Evolutionary conservation across 37 sponge, comb jelly and placozoan genomes (phyloP), one percentile per base, ranked within the genome.

Genomic region (Oscarella lobularis): DNA sequence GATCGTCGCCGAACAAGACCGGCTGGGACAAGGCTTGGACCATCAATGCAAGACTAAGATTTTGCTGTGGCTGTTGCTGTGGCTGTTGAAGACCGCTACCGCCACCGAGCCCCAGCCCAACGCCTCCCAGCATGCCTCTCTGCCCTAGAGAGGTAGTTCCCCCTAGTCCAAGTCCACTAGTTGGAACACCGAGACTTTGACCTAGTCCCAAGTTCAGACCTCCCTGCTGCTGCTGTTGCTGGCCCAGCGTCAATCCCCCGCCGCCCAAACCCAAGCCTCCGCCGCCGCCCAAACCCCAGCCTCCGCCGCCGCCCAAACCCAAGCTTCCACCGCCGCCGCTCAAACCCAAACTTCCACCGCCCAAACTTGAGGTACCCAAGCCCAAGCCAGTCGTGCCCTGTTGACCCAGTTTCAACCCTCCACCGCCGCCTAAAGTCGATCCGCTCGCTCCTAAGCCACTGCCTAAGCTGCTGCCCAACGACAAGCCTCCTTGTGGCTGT

Each of bases 1-100:
- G 67, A 66, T 93, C 94, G 40, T 97, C 94, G 0, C 80, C 80
- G 60, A 93, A 97, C 35, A 97, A 74, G 0, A 72, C 79, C 34
- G 98, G 98, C n/a, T 84, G 77, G 29, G 72, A 80, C 2, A 89
- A 75, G 33, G 98, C 87, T 75, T 79, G 79, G 14, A 88, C 77
- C 60, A 86, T 81, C 35, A 79, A 76, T 2, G 79, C 71, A 3
- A 82, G 37, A 1, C 67, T 82, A 68, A 69, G 71, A 29, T 74
- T 67, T 34, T 80, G 85, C 68, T 73, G 75, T 35, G 72, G 78
- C 75, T 77, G 77, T 30, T 84, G 85, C 31, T 73, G 74, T 37
- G 40, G 75, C 30, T 73, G 75, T 38, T 79, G 76, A 1, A 35
- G 5, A 39, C 66, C 38, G 9, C 65, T 75, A 4, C 65, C 65